Evolutionary conservation across 92 coral and sea anemone species (phyloP), one percentile per base, ranked within the genome.

Genomic region (Nematostella vectensis): DNA sequence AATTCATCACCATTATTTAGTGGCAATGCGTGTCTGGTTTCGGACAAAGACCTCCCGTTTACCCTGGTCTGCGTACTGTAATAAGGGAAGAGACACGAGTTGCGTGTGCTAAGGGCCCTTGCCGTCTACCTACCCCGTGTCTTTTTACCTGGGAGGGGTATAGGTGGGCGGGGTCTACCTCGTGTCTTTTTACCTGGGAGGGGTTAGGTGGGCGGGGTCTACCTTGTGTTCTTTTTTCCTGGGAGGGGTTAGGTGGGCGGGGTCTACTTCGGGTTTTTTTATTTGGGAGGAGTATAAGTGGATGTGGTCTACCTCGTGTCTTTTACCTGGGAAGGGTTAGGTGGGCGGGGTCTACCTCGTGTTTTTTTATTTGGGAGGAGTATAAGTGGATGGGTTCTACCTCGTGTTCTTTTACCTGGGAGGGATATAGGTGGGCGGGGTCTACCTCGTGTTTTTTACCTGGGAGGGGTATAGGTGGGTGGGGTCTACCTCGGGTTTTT

Each of bases 311-410:
- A n/a, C n/a, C n/a, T n/a, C n/a, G n/a, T n/a, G n/a, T n/a, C n/a
- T n/a, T n/a, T 48, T 69, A 80, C 74, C 94, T 76, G 15, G 83
- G 80, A 15, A 81, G 78, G 11, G 83, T 80, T 70, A 36, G 15
- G 42, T 36, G 15, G 42, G 42, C 15, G 42, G 42, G n/a, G 42
- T 36, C 15, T 15, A 36, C 42, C 15, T 36, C 8, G 15, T 15
- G 8, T 8, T 8, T 36, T 8, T 8, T 36, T 36, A 36, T 15
- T 15, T 36, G 42, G 42, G 42, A 36, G 42, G 42, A 8, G 42
- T 36, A 15, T 36, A 36, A 36, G 42, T 36, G 15, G 9, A 36
- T 28, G 38, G n/a, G n/a, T n/a, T n/a, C n/a, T n/a, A n/a, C n/a
- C n/a, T n/a, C n/a, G n/a, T n/a, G n/a, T n/a, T n/a, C n/a, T n/a